Conservation (phyloP, 1,140 invertebrate species). For the Melipona quadrifasciata region DNA sequence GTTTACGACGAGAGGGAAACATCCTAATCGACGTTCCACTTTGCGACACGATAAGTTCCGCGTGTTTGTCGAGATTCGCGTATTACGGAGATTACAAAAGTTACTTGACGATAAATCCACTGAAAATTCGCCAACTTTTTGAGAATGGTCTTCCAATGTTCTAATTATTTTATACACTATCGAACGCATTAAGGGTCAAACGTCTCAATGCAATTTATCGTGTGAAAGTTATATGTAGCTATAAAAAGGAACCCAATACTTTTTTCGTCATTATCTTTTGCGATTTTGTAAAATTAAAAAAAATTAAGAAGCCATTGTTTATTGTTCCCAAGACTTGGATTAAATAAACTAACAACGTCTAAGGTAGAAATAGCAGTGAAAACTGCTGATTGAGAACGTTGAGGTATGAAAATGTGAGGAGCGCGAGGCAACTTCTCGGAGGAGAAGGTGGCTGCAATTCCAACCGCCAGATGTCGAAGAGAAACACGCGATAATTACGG, state of each 20-base stretch:
- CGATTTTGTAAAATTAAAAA: not conserved
- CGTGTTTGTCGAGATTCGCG: slow-evolving; percentile 24
- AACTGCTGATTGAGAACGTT: not conserved
- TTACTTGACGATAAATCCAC: no score
- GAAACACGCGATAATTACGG: slow-evolving; percentile 32
- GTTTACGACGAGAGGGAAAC: slow-evolving; percentile 71
- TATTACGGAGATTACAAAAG: not conserved
- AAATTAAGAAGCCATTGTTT: not conserved
- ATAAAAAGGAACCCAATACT: no score
- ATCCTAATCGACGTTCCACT: slow-evolving; percentile 3
- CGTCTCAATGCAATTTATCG: no score
- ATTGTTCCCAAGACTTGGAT: not conserved
- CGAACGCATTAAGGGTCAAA: no score
- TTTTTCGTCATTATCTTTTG: not conserved
- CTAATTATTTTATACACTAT: no score
- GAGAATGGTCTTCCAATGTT: no score
- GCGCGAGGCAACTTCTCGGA: not conserved
- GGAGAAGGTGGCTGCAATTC: slow-evolving; percentile 20
- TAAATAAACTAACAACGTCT: not conserved
- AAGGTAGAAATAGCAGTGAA: not conserved
- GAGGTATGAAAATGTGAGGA: not conserved
- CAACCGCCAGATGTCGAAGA: not conserved
- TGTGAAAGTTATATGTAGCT: no score
- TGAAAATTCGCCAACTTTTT: no score
- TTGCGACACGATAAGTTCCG: not conserved